Evolutionary conservation across 2,113 vertebrate genomes (phyloP).

Genomic region (Crotophaga sulcirostris): DNA sequence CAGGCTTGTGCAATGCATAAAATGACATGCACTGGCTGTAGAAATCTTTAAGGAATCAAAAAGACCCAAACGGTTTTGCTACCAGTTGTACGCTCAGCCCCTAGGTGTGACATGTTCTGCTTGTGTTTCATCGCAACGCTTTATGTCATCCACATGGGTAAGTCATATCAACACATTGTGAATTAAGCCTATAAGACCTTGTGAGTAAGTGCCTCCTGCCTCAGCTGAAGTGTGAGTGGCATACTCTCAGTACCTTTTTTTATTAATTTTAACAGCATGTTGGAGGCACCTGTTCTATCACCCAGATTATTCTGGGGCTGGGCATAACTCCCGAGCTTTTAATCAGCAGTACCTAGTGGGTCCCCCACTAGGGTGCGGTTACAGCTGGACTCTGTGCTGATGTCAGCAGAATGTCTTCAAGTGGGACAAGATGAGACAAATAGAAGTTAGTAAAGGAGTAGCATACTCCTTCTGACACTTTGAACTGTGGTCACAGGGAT

Average conservation of each 20-base stretch:
- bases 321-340: background rate
- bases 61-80: background rate
- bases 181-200: background rate
- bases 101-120: background rate
- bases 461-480: background rate
- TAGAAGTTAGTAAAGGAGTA: background rate
- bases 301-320: background rate
- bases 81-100: rapidly evolving
- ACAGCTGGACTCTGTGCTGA: background rate
- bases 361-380: background rate
- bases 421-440: background rate
- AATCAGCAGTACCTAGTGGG: background rate
- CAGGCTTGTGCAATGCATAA: rapidly evolving
- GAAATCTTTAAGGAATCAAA: background rate
- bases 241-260: background rate
- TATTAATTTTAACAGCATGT: background rate
- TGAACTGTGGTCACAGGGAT: background rate
- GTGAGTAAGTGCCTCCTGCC: background rate
- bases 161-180: background rate
- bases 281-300: background rate
- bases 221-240: background rate
- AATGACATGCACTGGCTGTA: background rate
- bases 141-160: background rate
- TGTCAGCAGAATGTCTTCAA: background rate
- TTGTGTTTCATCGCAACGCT: background rate